phyloP scores from a whole-genome alignment of 2,113 vertebrate genomes.

The Ellobius talpinus region DNA sequence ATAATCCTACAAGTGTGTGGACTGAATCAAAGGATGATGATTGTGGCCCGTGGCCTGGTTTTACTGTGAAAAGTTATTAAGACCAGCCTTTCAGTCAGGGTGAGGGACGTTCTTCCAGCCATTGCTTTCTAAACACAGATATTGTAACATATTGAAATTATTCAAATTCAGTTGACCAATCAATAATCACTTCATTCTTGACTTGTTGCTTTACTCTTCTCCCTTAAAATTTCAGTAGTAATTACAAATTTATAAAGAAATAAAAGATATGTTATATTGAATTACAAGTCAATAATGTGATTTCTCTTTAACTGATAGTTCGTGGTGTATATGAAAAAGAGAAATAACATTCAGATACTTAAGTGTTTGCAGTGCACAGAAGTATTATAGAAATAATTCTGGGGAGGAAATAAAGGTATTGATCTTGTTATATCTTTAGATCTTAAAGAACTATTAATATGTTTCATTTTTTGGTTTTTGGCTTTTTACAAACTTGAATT shows the following conservation, averaged over 20 bases:
- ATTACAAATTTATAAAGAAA: background rate
- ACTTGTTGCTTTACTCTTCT: background rate
- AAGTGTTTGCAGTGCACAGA: background rate
- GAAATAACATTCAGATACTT: background rate
- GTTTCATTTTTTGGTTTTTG: background rate
- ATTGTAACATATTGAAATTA: background rate
- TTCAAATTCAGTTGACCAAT: background rate
- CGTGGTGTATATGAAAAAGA: background rate
- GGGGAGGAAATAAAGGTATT: background rate
- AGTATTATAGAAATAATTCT: background rate
- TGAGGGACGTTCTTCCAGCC: background rate
- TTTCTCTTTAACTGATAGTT: background rate
- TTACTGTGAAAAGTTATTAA: background rate
- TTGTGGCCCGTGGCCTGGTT: background rate
- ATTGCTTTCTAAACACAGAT: background rate
- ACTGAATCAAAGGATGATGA: background rate
- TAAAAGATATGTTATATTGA: background rate
- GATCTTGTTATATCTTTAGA: background rate
- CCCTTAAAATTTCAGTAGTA: slow-evolving; percentile 14
- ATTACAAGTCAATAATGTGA: background rate
- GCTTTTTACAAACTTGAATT: background rate
- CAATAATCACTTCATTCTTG: background rate
- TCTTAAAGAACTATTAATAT: background rate
- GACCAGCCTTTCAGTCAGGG: background rate
- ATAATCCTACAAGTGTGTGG: background rate